Conservation (phyloP, 2,797 vertebrate species). For the Arrhamphus sclerolepis region DNA sequence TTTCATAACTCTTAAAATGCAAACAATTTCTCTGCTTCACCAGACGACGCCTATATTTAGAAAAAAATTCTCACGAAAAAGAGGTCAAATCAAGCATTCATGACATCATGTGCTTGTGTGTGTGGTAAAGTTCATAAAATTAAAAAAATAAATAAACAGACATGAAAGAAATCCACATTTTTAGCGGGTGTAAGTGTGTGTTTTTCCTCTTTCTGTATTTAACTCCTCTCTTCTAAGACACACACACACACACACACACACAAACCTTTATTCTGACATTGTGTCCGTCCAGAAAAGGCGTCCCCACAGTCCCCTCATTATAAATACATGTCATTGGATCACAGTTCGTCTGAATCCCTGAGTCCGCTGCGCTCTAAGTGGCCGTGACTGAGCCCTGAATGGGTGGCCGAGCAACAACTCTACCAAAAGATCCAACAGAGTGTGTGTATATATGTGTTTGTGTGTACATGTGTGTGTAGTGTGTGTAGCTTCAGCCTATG, state of each 20-base stretch:
- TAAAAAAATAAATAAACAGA: rapidly evolving
- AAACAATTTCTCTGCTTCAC: no score
- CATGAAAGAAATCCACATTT: not conserved
- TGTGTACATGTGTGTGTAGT: constrained; percentile 28
- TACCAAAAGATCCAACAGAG: constrained; percentile 67
- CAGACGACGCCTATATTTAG: no score
- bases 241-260: constrained; percentile 28
- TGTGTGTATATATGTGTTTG: constrained; percentile 10
- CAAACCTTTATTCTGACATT: constrained; percentile 69
- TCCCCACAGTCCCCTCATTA: constrained; percentile 80
- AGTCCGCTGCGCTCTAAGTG: constrained; percentile 82
- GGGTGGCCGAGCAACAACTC: constrained; percentile 77
- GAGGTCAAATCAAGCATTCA: no score
- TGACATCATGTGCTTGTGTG: no score
- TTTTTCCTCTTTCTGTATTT: constrained; percentile 26
- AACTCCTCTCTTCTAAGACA: not conserved
- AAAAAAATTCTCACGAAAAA: no score
- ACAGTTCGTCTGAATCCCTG: constrained; percentile 80
- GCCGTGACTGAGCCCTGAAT: constrained; percentile 84
- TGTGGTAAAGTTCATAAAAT: no score
- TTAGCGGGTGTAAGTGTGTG: constrained; percentile 3
- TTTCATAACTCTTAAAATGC: no score
- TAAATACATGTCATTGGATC: constrained; percentile 87
- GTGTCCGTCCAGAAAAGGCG: constrained; percentile 82
- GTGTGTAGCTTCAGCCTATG: constrained; percentile 61